phyloP scores from a whole-genome alignment of 2,888 invertebrate species.

The Synanthedon myopaeformis region DNA sequence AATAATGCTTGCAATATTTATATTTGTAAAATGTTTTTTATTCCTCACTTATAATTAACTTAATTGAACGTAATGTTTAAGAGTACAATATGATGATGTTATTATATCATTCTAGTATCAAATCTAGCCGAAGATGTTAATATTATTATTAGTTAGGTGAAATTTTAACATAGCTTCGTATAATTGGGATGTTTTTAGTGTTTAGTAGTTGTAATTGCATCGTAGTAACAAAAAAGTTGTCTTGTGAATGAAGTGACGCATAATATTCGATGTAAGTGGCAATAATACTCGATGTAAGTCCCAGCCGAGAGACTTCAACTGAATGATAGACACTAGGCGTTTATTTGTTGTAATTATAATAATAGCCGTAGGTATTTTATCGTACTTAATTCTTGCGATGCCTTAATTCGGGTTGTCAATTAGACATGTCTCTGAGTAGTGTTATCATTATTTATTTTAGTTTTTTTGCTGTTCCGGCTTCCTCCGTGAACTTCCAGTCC shows the following conservation, averaged over 20 bases:
- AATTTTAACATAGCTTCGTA: slow-evolving; percentile 70
- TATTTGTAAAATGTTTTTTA: slow-evolving; percentile 47
- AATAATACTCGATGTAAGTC: slow-evolving; percentile 66
- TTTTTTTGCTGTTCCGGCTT: slow-evolving; percentile 68
- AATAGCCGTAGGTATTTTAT: slow-evolving; percentile 70
- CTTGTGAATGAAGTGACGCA: slow-evolving; percentile 44
- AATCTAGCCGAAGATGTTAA: slow-evolving; percentile 72
- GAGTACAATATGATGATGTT: slow-evolving; percentile 70
- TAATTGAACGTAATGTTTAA: slow-evolving; percentile 66
- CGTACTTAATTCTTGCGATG: slow-evolving; percentile 73
- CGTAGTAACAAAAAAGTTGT: slow-evolving; percentile 58
- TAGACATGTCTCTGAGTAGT: slow-evolving; percentile 70
- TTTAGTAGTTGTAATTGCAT: slow-evolving; percentile 56
- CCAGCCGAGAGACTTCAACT: slow-evolving; percentile 48
- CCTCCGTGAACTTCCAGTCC: slow-evolving; percentile 70
- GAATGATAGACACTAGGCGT: slow-evolving; percentile 56
- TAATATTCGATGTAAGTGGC: slow-evolving; percentile 60
- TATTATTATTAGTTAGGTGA: slow-evolving; percentile 69
- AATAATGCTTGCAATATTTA: slow-evolving; percentile 69
- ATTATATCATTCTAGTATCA: slow-evolving; percentile 72
- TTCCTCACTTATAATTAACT: slow-evolving; percentile 52
- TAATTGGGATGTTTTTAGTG: slow-evolving; percentile 70
- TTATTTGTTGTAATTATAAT: slow-evolving; percentile 70
- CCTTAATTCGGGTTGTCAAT: slow-evolving; percentile 73
- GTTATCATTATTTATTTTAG: slow-evolving; percentile 65